Conservation (phyloP, 2,113 vertebrate genomes). For the Pygoscelis antarcticus region DNA sequence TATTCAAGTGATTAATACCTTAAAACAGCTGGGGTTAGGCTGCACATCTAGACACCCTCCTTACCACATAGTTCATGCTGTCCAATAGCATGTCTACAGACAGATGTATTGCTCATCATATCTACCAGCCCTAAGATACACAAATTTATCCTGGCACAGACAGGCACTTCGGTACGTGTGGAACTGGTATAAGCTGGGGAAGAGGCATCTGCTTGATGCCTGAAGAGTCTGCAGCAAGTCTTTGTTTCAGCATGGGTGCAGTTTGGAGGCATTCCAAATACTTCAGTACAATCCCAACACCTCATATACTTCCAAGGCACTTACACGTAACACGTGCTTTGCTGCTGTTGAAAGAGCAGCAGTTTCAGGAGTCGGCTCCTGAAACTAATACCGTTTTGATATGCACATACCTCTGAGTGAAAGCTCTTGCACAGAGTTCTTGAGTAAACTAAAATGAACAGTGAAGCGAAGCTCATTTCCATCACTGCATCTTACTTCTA, state of each 20-base stretch:
- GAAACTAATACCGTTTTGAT: not conserved
- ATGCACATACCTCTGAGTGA: not conserved
- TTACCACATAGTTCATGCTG: not conserved
- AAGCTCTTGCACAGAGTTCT: not conserved
- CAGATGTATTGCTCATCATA: not conserved
- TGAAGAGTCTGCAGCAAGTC: not conserved
- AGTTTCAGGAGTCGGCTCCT: not conserved
- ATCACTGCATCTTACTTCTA: not conserved
- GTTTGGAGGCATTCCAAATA: slow-evolving; percentile 17
- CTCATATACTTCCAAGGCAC: slow-evolving; percentile 33
- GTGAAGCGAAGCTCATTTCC: not conserved
- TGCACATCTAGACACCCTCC: not conserved
- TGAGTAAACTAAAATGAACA: not conserved
- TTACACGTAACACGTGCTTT: not conserved
- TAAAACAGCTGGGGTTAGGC: not conserved
- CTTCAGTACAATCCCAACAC: not conserved
- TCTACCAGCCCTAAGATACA: not conserved
- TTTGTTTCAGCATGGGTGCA: not conserved
- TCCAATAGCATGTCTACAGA: not conserved
- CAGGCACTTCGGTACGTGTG: not conserved
- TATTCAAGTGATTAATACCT: not conserved
- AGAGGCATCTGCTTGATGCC: not conserved
- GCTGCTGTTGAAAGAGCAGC: not conserved
- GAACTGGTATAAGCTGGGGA: not conserved
- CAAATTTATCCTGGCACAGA: not conserved